Evolutionary conservation across 2,888 invertebrate genomes (phyloP), one percentile per base, ranked within the genome.

Genomic region (Argyra leucocephala): DNA sequence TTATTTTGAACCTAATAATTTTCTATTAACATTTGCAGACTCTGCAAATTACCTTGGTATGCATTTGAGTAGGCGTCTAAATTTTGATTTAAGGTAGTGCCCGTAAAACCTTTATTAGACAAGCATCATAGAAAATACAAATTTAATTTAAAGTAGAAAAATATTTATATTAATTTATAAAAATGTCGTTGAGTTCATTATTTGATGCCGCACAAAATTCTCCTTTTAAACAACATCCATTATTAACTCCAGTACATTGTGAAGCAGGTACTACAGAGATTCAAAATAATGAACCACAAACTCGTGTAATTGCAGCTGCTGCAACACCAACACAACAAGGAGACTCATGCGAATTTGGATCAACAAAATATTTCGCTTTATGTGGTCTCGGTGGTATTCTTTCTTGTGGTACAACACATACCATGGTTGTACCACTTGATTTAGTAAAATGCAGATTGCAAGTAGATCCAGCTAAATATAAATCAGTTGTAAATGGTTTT

Each of bases 381-480:
- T 98, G 98, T 81, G 96, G 96, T 63, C 82, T 98, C 72, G 97
- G 97, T 69, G 98, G 85, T 66, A 79, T 86, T 72, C 82, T 86
- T 31, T 85, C 85, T 18, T 86, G 85, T 72, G 85, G 85, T 81
- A 72, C 73, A 22, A 80, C 80, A 48, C 80, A 80, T 68, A 80
- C 80, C n/a, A 78, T 80, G 79, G 80, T 98, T 64, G 96, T 96
- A 21, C 98, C 98, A 3, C 84, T 98, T 70, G 98, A 98, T 84
- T 83, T 96, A 80, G 93, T 96, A 61, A 96, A 96, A 82, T 96
- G 96, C 80, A 88, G 96, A 70, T 87, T 96, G 70, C 95, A 95
- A 82, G 94, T 96, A 12, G 88, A 98, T 81, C 86, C 93, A 1
- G 92, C 82, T 64, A 98, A 98, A 81, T 98, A 97, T 83, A 94